A percentile compares a stretch with the other conserved stretches of the same genome.
These are phyloP conservation scores for Muscina levida DNA, from an alignment of 2,888 invertebrate species.

Conservation along the genomic window DNA sequence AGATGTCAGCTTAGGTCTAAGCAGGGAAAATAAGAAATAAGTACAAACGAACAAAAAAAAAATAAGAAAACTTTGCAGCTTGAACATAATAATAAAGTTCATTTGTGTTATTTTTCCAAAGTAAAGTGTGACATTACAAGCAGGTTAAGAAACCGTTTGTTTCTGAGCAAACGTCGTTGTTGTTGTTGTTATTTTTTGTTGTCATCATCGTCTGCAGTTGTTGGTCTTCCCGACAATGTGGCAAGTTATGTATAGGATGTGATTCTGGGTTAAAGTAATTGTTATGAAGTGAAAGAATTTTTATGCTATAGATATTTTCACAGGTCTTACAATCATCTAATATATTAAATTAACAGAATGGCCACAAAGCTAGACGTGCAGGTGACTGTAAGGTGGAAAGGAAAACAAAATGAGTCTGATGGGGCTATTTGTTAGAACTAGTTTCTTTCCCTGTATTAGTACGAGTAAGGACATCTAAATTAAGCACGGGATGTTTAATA, in stretches of 20 bases:
- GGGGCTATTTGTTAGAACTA: too few species aligned
- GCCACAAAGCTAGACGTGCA: too few species aligned
- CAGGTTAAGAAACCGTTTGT: slow-evolving; percentile 67
- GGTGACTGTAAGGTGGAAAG: too few species aligned
- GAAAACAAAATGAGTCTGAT: too few species aligned
- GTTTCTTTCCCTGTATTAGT: too few species aligned
- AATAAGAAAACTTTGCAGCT: slow-evolving; percentile 13
- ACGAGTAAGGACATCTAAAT: too few species aligned
- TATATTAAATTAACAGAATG: neutral
- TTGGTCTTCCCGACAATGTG: slow-evolving; percentile 21
- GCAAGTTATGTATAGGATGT: slow-evolving; percentile 8
- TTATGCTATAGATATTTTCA: slow-evolving; percentile 41
- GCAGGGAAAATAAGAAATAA: slow-evolving; percentile 4
- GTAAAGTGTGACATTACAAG: slow-evolving; percentile 63
- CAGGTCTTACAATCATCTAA: neutral
- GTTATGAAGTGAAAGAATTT: slow-evolving; percentile 39
- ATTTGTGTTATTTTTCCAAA: slow-evolving; percentile 46
- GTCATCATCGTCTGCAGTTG: slow-evolving; percentile 43
- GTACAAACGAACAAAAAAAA: slow-evolving; percentile 9
- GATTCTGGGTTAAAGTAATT: slow-evolving; percentile 49
- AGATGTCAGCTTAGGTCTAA: slow-evolving; percentile 11
- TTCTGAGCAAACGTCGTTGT: neutral
- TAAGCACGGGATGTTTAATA: too few species aligned
- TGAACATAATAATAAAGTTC: slow-evolving; percentile 43
- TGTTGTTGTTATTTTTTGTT: too few species aligned